phyloP scores from a whole-genome alignment of 2,113 vertebrate species.

The Cottus gobio region DNA sequence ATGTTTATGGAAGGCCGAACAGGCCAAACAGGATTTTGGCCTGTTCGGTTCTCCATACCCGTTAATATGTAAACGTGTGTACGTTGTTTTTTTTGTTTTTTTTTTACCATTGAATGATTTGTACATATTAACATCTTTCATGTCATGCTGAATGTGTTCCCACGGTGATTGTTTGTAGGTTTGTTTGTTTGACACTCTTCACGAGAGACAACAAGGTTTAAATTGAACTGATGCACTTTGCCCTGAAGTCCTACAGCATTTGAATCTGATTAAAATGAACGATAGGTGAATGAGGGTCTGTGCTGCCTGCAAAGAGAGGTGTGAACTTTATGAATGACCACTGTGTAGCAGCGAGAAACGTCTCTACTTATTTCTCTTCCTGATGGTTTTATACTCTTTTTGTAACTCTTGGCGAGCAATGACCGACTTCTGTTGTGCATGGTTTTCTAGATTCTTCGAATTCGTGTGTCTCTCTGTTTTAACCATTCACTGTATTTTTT shows the following conservation, averaged over 20 bases:
- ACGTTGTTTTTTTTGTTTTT: slow-evolving; percentile 54
- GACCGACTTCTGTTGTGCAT: slow-evolving; percentile 35
- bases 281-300: slow-evolving; percentile 49
- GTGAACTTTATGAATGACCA: slow-evolving; percentile 75
- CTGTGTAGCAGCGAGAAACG: slow-evolving; percentile 57
- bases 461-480: neutral
- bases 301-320: slow-evolving; percentile 34
- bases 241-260: slow-evolving; percentile 81
- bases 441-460: slow-evolving; percentile 47
- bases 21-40: neutral
- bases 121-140: slow-evolving; percentile 85
- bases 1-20: slow-evolving; percentile 14
- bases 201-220: slow-evolving; percentile 77
- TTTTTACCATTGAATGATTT: slow-evolving; percentile 79
- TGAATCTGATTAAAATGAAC: slow-evolving; percentile 53
- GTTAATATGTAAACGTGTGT: slow-evolving; percentile 31
- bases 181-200: slow-evolving; percentile 66
- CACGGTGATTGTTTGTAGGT: slow-evolving; percentile 68
- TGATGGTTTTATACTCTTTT: slow-evolving; percentile 67
- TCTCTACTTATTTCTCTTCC: slow-evolving; percentile 20
- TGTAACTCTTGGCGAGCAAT: slow-evolving; percentile 45
- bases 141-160: slow-evolving; percentile 87
- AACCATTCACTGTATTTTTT: slow-evolving; percentile 12
- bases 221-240: slow-evolving; percentile 96
- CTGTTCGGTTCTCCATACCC: neutral